Evolutionary conservation across 2,888 invertebrate genomes (phyloP), one percentile per base, ranked within the genome.

Genomic region (Baccha elongata): DNA sequence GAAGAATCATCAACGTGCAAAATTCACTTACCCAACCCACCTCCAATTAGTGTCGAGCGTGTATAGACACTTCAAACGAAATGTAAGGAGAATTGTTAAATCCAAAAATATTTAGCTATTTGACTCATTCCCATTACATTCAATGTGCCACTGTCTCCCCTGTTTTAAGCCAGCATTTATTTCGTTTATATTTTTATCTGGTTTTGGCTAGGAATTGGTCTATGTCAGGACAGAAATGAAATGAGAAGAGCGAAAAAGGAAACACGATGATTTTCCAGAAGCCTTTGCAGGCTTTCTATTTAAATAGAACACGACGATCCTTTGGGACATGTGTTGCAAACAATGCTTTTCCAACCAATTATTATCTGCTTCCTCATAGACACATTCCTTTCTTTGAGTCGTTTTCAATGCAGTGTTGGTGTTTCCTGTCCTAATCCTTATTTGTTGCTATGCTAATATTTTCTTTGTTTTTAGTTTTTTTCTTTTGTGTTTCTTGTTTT

Each of bases 281-380:
- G 44, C 83, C 71, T 68, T 64, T 55, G 48, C 72, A 78, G 84
- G 73, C 79, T 84, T 84, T 79, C 74, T 65, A 60, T 78, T 79
- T 84, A 84, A n/a, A 84, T 84, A 79, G 83, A 83, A 83, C 50
- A 83, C 76, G 83, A 83, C 72, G 78, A 73, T 83, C 83, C 83
- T 83, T 73, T 48, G 78, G 83, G 83, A 83, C n/a, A n/a, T 83
- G 67, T 73, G 78, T 73, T 68, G 46, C 62, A 52, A 83, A 40
- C 55, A 64, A 62, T 48, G 44, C 55, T n/a, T n/a, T 15, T 58
- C 15, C 5, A 13, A 13, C 35, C 53, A 15, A 8, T 35, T 32
- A 19, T 58, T 42, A 26, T 58, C 58, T 40, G 29, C 55, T 40
- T 46, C 26, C n/a, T n/a, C n/a, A n/a, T n/a, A n/a, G n/a, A n/a